These are phyloP conservation scores for Seriola quinqueradiata DNA, from an alignment of 2,113 vertebrate species.

Conservation along the genomic window DNA sequence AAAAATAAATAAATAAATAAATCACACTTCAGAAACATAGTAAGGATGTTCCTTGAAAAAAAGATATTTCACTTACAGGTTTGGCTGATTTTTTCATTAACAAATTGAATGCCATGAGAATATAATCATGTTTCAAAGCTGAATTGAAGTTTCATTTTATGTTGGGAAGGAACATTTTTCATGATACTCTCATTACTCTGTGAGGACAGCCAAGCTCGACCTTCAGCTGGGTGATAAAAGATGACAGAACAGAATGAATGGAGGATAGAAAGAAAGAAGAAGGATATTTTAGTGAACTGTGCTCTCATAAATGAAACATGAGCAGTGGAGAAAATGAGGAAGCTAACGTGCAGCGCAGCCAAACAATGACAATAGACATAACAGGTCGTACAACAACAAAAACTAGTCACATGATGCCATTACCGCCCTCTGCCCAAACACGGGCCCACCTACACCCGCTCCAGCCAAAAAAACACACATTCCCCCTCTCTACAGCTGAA, in stretches of 20 bases:
- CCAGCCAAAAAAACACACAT: background rate
- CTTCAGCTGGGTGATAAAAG: conserved; percentile 17
- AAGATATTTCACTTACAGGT: background rate
- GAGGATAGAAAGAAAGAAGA: conserved; percentile 2
- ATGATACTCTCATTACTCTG: background rate
- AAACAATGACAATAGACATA: conserved; percentile 46
- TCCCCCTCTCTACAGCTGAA: background rate
- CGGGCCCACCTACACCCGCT: conserved; percentile 1
- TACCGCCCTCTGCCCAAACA: conserved; percentile 6
- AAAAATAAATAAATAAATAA: conserved; percentile 4
- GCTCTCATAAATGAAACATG: background rate
- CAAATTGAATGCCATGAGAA: background rate
- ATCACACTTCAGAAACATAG: background rate
- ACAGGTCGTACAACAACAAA: conserved; percentile 17
- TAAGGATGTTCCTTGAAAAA: background rate
- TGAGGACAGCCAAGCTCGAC: conserved; percentile 7
- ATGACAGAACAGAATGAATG: background rate
- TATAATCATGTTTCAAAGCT: background rate
- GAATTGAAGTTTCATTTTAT: background rate
- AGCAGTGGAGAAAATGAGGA: conserved; percentile 4
- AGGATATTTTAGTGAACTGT: background rate
- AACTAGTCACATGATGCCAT: conserved; percentile 11
- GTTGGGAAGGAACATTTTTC: background rate
- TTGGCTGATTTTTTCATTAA: background rate
- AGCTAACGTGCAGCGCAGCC: conserved; percentile 10